Percentiles rank a stretch among this genome's conserved stretches.
Evolutionary conservation across 2,888 invertebrate genomes (phyloP).

Genomic region (Polydrusus pterygomalis): DNA sequence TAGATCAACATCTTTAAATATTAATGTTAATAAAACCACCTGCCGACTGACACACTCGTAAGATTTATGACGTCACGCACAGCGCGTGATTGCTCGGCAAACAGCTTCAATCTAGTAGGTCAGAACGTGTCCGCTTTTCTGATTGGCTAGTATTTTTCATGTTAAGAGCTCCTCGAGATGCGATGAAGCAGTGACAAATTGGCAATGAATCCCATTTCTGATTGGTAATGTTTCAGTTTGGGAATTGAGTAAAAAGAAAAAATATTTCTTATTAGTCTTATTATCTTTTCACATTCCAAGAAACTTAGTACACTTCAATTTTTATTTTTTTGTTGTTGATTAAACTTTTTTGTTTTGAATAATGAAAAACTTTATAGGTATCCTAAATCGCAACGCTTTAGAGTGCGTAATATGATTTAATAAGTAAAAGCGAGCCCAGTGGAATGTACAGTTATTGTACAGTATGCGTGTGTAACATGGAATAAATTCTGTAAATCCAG

Average conservation of each 20-base stretch:
- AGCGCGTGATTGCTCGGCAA: constrained; percentile 67
- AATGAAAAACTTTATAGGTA: too few species aligned
- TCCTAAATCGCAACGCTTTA: too few species aligned
- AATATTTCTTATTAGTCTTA: background rate
- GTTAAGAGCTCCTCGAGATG: constrained; percentile 34
- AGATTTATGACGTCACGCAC: constrained; percentile 67
- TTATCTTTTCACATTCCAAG: too few species aligned
- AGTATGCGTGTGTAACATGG: too few species aligned
- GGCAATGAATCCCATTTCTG: constrained; percentile 47
- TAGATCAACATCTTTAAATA: constrained; percentile 9
- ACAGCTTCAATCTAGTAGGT: constrained; percentile 66
- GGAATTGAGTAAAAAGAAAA: constrained; percentile 8
- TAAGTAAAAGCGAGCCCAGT: too few species aligned
- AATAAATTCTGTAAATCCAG: too few species aligned
- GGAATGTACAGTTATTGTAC: too few species aligned
- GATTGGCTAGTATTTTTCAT: constrained; percentile 62
- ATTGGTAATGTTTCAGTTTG: constrained; percentile 35
- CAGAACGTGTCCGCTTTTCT: constrained; percentile 64
- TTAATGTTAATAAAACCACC: constrained; percentile 25
- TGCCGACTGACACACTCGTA: constrained; percentile 53
- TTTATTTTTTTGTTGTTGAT: too few species aligned
- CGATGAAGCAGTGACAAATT: constrained; percentile 46
- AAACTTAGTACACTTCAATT: too few species aligned
- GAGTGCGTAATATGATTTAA: too few species aligned
- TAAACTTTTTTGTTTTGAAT: too few species aligned